Evolutionary conservation across 2,113 vertebrate species (phyloP).

Genomic region (Pygoscelis antarcticus): DNA sequence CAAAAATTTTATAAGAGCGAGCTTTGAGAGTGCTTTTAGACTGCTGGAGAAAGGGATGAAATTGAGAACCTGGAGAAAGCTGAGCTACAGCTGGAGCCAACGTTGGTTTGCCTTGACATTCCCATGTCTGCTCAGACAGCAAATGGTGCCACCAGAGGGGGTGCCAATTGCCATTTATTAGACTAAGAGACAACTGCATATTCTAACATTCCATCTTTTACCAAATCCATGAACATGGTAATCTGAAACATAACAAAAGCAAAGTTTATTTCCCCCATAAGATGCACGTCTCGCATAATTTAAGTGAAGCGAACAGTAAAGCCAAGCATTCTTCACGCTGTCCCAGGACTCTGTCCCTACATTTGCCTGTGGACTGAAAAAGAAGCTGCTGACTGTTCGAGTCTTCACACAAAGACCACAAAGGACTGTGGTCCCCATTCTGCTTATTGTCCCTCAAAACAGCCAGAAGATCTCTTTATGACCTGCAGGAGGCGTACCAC

Average conservation of each 20-base stretch:
- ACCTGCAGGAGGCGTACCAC: background rate
- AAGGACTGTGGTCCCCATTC: background rate
- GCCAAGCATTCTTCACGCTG: background rate
- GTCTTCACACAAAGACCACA: background rate
- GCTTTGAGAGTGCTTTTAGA: background rate
- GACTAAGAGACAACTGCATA: no score
- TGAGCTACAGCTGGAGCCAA: background rate
- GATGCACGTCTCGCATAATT: background rate
- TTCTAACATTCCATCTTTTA: background rate
- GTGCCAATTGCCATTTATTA: background rate
- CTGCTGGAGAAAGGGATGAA: background rate
- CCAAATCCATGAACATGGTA: background rate
- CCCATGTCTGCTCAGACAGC: background rate
- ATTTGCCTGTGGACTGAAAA: background rate
- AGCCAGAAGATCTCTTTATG: background rate
- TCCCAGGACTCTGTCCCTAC: background rate
- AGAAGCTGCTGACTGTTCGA: background rate
- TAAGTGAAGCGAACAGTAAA: background rate
- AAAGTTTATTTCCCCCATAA: background rate
- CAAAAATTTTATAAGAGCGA: background rate
- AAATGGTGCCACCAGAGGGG: background rate
- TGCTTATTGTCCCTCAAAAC: background rate
- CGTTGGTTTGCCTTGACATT: background rate
- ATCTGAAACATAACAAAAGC: background rate
- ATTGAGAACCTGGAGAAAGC: background rate